Evolutionary conservation across 2,797 vertebrate genomes (phyloP), one percentile per base, ranked within the genome.

Genomic region (Moxostoma hubbsi): DNA sequence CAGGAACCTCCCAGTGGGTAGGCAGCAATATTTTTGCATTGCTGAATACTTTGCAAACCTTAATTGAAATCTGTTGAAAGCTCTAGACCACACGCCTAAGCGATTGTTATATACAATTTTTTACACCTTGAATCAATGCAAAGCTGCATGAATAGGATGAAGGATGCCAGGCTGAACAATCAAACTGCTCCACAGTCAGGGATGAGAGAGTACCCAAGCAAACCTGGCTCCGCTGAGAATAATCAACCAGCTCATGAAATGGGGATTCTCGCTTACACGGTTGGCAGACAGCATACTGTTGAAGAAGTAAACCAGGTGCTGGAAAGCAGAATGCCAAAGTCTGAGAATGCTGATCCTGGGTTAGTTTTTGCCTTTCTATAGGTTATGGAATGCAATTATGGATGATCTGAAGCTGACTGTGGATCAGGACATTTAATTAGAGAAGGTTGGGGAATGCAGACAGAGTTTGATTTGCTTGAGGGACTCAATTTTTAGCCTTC

Each of bases 271-370:
- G 6, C 63, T 47, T 63, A 15, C 45, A 55, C 0, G 50, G 36
- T 79, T 36, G 36, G 49, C 58, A 63, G 43, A 70, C 68, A 64
- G 77, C 50, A 79, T 72, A 72, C 51, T 64, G 63, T 71, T 79
- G 77, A 11, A 47, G 11, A 70, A 46, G 58, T 13, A 62, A 69
- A 54, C 49, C 66, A 47, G 15, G 61, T 63, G 43, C 62, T 15
- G 62, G 12, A 47, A 69, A 18, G 11, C 67, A 63, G 12, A n/a
- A 4, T 63, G 8, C 58, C 58, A 62, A 54, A 57, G 61, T 65
- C 68, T 51, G 5, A 18, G 8, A 58, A 18, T 46, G 43, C 2
- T 64, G 43, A 64, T 13, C 36, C 43, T 8, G 45, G 50, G 71
- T 71, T 6, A 65, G 57, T 15, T 69, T 62, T 15, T 36, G 66